Percentiles rank a stretch among this genome's conserved stretches.
Evolutionary conservation across 2,113 vertebrate genomes (phyloP).

Genomic region (Sorex fumeus): DNA sequence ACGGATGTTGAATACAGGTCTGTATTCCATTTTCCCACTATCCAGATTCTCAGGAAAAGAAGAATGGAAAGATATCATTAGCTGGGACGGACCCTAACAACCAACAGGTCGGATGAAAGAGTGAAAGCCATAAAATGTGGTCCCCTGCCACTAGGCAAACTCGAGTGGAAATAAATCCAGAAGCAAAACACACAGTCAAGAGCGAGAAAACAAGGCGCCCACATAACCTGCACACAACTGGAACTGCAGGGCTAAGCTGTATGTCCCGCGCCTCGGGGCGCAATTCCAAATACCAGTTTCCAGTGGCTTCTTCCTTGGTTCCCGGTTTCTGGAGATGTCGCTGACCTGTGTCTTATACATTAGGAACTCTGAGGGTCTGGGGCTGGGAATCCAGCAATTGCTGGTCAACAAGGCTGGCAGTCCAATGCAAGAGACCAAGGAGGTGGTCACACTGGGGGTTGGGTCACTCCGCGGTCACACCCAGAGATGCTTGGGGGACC

Average conservation of each 20-base stretch:
- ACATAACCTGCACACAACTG: background rate
- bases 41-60: slow-evolving; percentile 22
- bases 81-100: background rate
- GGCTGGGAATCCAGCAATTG: too few species aligned
- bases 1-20: background rate
- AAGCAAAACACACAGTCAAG: background rate
- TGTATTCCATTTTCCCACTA: background rate
- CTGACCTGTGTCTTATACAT: too few species aligned
- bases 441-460: too few species aligned
- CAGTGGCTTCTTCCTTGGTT: background rate
- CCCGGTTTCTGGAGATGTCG: too few species aligned
- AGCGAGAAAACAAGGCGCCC: background rate
- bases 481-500: too few species aligned
- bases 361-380: too few species aligned
- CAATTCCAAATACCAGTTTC: background rate
- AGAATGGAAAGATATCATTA: background rate
- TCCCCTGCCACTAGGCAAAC: background rate
- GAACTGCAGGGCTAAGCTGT: background rate
- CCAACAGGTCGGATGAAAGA: background rate
- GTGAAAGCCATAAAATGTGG: slow-evolving; percentile 41
- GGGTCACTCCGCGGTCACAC: too few species aligned
- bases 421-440: too few species aligned
- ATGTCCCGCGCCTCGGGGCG: background rate
- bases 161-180: slow-evolving; percentile 34
- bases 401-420: too few species aligned